These are phyloP conservation scores for Ormyrus labotus DNA, from an alignment of 2,888 invertebrate species.

Conservation along the genomic window DNA sequence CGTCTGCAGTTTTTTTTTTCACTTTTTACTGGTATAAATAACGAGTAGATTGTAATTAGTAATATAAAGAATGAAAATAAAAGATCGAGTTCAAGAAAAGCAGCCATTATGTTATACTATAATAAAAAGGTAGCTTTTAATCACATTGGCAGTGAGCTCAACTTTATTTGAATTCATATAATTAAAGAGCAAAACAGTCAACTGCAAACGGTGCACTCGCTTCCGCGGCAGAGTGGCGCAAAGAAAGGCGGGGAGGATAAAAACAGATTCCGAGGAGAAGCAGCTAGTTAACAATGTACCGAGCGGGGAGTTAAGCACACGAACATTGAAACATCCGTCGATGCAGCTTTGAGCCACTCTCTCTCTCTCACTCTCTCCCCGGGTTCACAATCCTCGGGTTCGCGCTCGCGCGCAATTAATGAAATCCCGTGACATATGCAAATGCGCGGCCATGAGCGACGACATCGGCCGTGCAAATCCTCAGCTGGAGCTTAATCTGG, in stretches of 20 bases:
- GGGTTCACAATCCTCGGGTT: slow-evolving; percentile 32
- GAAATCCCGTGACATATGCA: slow-evolving; percentile 56
- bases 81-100: too few relatives aligned
- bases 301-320: slow-evolving; percentile 4
- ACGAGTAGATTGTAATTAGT: too few relatives aligned
- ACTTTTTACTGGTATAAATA: too few relatives aligned
- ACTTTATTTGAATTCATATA: background rate
- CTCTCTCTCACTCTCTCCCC: background rate
- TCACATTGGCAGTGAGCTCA: too few relatives aligned
- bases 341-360: slow-evolving; percentile 12
- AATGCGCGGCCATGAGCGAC: slow-evolving; percentile 36
- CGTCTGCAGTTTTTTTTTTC: too few relatives aligned
- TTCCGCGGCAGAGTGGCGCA: background rate
- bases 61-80: too few relatives aligned
- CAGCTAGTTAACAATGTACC: background rate
- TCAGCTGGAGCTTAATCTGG: slow-evolving; percentile 39
- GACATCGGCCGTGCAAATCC: slow-evolving; percentile 38
- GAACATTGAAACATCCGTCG: slow-evolving; percentile 42
- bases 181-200: slow-evolving; percentile 38
- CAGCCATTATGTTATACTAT: too few relatives aligned
- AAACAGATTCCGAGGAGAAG: background rate
- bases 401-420: slow-evolving; percentile 51
- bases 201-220: slow-evolving; percentile 23
- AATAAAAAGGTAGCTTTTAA: too few relatives aligned
- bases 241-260: slow-evolving; percentile 6